Evolutionary conservation across 35 echinoderm and acorn worm genomes (phyloP), one percentile per base, ranked within the genome.

Genomic region (Strongylocentrotus purpuratus): DNA sequence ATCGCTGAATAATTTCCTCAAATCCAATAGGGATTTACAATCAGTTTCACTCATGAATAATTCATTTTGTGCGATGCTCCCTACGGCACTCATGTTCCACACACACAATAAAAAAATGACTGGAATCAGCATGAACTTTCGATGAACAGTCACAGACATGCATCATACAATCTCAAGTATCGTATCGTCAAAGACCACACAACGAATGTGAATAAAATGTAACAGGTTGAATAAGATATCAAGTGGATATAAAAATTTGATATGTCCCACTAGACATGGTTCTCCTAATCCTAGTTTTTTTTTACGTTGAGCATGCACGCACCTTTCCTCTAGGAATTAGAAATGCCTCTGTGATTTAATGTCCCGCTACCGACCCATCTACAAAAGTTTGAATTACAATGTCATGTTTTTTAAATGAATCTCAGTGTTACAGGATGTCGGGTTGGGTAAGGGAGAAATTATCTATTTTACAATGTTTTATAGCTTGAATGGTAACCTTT

Each of bases 11-110:
- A 14, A 59, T 59, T 59, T 59, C 52, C 52, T 59, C 52, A 11
- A 59, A 14, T 59, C 17, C 52, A 11, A 59, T 78, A n/a, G 65
- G 65, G 65, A 78, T 78, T 78, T 28, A 28, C 7, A 4, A 28
- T 78, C 65, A 78, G 65, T 78, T 78, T 78, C 65, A n/a, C 25
- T 78, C 65, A 78, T n/a, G 65, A 78, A 78, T 78, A 78, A 78
- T 78, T 78, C 20, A 78, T n/a, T 78, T 78, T 78, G 65, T 78
- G 20, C 3, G 65, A 4, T 78, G 65, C 65, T 31, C 65, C 65
- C 65, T 28, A 22, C 28, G 20, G 65, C 65, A 78, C n/a, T 78
- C 15, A 22, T n/a, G 28, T n/a, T 28, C 22, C 0, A 78, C 65
- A 78, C 65, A 78, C 28, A 78, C 7, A n/a, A 5, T 2, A 78